These are phyloP conservation scores for Nicator chloris DNA, from an alignment of 2,113 vertebrate species.

Conservation along the genomic window DNA sequence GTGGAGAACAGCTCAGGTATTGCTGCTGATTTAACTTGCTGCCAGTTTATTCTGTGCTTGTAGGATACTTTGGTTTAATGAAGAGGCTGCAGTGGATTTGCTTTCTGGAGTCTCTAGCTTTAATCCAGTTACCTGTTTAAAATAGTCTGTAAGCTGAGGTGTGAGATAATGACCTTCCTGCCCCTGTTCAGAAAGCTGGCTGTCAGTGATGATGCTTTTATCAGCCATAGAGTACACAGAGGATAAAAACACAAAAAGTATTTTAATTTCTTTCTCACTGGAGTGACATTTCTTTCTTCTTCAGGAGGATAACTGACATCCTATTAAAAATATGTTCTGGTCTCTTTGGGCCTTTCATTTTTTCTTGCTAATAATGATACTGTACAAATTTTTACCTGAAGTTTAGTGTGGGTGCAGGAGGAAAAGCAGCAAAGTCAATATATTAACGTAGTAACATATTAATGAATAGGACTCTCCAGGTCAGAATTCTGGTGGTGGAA, in stretches of 20 bases:
- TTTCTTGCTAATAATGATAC: neutral
- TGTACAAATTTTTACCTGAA: neutral
- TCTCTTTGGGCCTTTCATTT: neutral
- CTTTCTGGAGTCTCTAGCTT: neutral
- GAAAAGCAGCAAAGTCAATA: neutral
- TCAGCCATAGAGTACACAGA: neutral
- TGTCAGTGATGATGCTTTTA: neutral
- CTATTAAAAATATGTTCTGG: neutral
- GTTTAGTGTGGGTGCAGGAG: neutral
- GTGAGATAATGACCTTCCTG: neutral
- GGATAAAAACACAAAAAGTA: neutral
- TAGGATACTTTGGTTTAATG: neutral
- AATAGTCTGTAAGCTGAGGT: neutral
- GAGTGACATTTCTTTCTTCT: neutral
- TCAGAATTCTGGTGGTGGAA: neutral
- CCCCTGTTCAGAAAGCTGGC: neutral
- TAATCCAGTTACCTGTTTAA: neutral
- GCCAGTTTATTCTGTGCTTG: neutral
- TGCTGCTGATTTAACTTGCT: neutral
- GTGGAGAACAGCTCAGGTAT: rapidly evolving
- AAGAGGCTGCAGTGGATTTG: neutral
- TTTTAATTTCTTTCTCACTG: neutral
- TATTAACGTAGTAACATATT: neutral
- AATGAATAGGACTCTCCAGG: neutral
- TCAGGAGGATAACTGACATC: neutral